phyloP scores from a whole-genome alignment of 2,888 invertebrate genomes.

The Philopedon plagiatum region DNA sequence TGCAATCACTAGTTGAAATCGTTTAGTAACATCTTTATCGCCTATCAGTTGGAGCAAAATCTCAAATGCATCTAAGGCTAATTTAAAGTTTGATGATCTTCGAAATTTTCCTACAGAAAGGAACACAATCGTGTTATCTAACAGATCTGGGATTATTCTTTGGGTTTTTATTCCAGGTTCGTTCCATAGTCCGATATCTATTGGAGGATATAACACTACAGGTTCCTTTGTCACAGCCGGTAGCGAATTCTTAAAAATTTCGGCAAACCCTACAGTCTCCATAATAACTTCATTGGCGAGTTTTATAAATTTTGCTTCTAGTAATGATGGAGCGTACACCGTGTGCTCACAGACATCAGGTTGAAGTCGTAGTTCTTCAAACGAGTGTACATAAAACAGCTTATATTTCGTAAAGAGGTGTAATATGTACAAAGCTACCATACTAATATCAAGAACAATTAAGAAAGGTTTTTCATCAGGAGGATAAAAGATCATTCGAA shows the following conservation, averaged over 20 bases:
- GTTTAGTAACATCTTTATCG: constrained; percentile 57
- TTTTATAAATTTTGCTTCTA: constrained; percentile 61
- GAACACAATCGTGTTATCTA: constrained; percentile 60
- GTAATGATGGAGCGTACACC: constrained; percentile 57
- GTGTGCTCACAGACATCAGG: constrained; percentile 58
- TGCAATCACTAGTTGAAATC: constrained; percentile 63
- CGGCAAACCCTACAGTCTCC: constrained; percentile 60
- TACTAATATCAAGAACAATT: constrained; percentile 61
- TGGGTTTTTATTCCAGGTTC: constrained; percentile 60
- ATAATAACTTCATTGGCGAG: constrained; percentile 63
- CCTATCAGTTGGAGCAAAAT: constrained; percentile 59
- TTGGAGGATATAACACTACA: constrained; percentile 60
- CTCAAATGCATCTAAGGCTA: constrained; percentile 64
- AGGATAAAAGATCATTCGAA: constrained; percentile 59
- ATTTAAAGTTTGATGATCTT: constrained; percentile 62
- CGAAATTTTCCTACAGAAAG: constrained; percentile 62
- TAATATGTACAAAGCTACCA: constrained; percentile 60
- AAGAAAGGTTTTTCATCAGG: constrained; percentile 60
- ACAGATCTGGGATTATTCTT: constrained; percentile 63
- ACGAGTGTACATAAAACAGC: constrained; percentile 61
- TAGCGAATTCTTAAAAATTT: constrained; percentile 62
- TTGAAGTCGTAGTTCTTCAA: constrained; percentile 53
- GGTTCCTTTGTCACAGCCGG: constrained; percentile 58
- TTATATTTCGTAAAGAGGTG: constrained; percentile 59
- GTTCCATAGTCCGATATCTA: constrained; percentile 63